Percentiles rank a stretch among this genome's conserved stretches.
phyloP scores from a whole-genome alignment of 1,140 invertebrate genomes.

The Megalopta genalis region DNA sequence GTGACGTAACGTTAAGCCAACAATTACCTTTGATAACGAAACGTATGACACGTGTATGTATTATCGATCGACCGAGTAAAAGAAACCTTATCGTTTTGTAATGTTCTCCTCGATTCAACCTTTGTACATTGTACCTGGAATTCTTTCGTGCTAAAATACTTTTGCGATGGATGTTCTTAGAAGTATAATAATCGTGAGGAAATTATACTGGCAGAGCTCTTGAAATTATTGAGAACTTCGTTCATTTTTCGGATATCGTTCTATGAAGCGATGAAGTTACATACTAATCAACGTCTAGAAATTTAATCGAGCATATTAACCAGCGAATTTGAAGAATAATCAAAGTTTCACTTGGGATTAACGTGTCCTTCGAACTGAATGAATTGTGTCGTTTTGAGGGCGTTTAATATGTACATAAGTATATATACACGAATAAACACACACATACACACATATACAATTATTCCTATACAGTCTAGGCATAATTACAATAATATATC shows the following conservation, averaged over 20 bases:
- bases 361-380: conserved; percentile 45
- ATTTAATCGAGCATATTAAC: background rate
- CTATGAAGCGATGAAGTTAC: background rate
- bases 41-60: background rate
- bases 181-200: too few relatives aligned
- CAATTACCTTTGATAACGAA: conserved; percentile 35
- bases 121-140: conserved; percentile 55
- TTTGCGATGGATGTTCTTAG: background rate
- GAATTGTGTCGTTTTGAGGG: conserved; percentile 50
- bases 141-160: conserved; percentile 40
- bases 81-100: background rate
- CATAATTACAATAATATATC: conserved; percentile 45
- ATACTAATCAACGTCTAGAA: background rate
- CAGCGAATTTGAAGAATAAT: background rate
- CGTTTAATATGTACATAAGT: conserved; percentile 57
- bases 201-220: background rate
- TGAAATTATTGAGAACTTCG: background rate
- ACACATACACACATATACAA: conserved; percentile 52
- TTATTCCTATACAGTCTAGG: conserved; percentile 61
- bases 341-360: conserved; percentile 9
- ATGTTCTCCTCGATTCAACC: conserved; percentile 39
- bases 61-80: background rate
- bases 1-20: conserved; percentile 31
- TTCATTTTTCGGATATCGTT: background rate
- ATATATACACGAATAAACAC: conserved; percentile 54